Evolutionary conservation across 1,140 invertebrate genomes (phyloP).

Genomic region (Listronotus oregonensis): DNA sequence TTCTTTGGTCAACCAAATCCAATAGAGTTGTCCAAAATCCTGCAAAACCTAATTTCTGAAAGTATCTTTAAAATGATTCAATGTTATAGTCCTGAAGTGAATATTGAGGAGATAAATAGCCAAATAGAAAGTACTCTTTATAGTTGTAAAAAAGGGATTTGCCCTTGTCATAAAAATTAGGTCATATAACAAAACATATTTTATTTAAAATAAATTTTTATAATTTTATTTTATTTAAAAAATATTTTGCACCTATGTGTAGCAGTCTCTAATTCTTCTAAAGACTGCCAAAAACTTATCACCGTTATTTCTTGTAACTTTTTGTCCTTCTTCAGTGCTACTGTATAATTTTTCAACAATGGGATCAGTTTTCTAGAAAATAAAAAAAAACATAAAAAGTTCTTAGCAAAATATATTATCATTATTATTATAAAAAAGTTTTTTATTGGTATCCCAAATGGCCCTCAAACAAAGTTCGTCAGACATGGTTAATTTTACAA

Average conservation of each 20-base stretch:
- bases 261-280: slow-evolving; percentile 67
- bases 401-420: too few relatives aligned
- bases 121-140: slow-evolving; percentile 15
- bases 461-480: too few relatives aligned
- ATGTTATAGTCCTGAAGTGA: neutral
- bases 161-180: slow-evolving; percentile 14
- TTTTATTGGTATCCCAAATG: too few relatives aligned
- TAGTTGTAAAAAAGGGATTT: slow-evolving; percentile 14
- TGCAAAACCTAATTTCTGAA: slow-evolving; percentile 18
- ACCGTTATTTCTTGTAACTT: slow-evolving; percentile 94
- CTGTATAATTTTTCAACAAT: slow-evolving; percentile 87
- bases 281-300: slow-evolving; percentile 94
- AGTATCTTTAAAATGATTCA: slow-evolving; percentile 9
- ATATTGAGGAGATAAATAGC: slow-evolving; percentile 3
- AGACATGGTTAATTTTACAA: too few relatives aligned
- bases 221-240: too few relatives aligned
- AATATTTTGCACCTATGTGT: slow-evolving; percentile 13
- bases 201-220: too few relatives aligned
- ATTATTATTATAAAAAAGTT: too few relatives aligned
- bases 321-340: slow-evolving; percentile 97
- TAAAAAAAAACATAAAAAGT: too few relatives aligned
- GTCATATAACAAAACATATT: neutral
- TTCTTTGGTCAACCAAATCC: slow-evolving; percentile 17
- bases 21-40: slow-evolving; percentile 15
- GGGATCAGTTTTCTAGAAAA: slow-evolving; percentile 73